Conservation (phyloP, 1,140 invertebrate species). For the Microplitis demolitor region DNA sequence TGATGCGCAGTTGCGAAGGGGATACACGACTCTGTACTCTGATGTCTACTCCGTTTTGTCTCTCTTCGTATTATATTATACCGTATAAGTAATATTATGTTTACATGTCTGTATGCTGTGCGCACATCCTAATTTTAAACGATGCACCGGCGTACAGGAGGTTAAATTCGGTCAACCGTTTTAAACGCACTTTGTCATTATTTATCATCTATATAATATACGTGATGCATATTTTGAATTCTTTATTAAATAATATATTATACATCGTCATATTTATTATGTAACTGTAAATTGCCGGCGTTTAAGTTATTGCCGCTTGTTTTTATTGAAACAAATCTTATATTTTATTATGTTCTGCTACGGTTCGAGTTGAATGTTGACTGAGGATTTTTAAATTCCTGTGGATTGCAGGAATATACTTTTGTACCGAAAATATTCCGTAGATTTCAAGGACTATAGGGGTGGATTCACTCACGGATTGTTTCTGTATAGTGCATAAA, state of each 20-base stretch:
- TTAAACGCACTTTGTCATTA: background rate
- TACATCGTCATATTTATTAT: background rate
- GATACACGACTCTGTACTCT: background rate
- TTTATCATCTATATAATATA: background rate
- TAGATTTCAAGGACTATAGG: constrained; percentile 34
- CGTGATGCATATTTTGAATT: background rate
- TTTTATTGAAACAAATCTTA: too few relatives aligned
- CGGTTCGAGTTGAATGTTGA: too few relatives aligned
- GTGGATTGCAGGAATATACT: background rate
- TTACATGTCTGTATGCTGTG: background rate
- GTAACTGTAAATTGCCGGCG: too few relatives aligned
- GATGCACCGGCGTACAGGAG: constrained; percentile 7
- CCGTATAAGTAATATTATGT: background rate
- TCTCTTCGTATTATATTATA: background rate
- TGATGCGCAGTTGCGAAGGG: constrained; percentile 21
- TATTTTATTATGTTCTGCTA: too few relatives aligned
- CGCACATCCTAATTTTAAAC: constrained; percentile 25
- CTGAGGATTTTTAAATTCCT: too few relatives aligned
- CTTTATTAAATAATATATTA: background rate
- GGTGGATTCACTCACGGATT: constrained; percentile 40
- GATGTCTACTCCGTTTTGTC: too few relatives aligned
- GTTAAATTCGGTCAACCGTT: constrained; percentile 21
- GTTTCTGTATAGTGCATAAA: too few relatives aligned
- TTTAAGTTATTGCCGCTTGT: background rate
- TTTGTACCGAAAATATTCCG: background rate